Evolutionary conservation across 2,888 invertebrate species (phyloP).

Genomic region (Diogma glabrata): DNA sequence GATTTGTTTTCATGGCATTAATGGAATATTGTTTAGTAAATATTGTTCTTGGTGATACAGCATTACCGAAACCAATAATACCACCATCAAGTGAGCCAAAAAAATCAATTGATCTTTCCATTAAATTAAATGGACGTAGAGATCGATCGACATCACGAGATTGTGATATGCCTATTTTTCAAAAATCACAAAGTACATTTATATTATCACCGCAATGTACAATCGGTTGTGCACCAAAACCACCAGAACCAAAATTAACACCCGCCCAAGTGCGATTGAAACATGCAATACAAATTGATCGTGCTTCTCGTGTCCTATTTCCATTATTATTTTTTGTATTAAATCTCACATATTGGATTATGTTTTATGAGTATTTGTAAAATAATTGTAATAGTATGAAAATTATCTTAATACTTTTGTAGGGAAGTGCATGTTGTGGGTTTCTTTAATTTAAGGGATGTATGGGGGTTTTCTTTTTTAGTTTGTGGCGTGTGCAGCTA

Average conservation of each 20-base stretch:
- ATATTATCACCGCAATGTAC: not conserved
- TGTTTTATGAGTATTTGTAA: slow-evolving; percentile 60
- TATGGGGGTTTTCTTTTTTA: too few species aligned
- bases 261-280: slow-evolving; percentile 49
- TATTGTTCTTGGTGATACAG: slow-evolving; percentile 39
- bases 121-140: not conserved
- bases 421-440: too few species aligned
- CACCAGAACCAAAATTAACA: slow-evolving; percentile 32
- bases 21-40: slow-evolving; percentile 90
- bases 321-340: slow-evolving; percentile 55
- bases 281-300: slow-evolving; percentile 57
- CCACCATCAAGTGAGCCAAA: slow-evolving; percentile 24
- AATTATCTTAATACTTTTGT: too few species aligned
- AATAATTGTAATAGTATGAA: too few species aligned
- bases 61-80: slow-evolving; percentile 34
- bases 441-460: too few species aligned
- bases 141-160: slow-evolving; percentile 6
- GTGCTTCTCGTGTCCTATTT: slow-evolving; percentile 57
- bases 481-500: too few species aligned
- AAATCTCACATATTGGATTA: slow-evolving; percentile 59
- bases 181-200: slow-evolving; percentile 7
- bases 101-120: not conserved
- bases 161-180: slow-evolving; percentile 6
- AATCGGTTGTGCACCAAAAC: not conserved
- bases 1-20: slow-evolving; percentile 84